Conservation (phyloP, 1,140 invertebrate genomes). For the Drosophila micromelanica region DNA sequence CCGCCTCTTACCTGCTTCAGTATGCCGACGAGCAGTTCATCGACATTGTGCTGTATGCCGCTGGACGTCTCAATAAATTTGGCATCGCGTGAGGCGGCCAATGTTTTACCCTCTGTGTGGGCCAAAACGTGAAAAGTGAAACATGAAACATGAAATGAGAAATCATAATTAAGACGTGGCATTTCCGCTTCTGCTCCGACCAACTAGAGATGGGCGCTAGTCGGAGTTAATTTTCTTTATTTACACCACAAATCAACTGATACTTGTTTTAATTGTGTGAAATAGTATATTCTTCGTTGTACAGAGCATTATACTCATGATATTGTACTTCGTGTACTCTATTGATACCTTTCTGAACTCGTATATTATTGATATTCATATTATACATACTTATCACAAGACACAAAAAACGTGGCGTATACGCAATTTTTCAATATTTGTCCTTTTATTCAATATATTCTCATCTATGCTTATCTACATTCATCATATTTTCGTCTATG, state of each 20-base stretch:
- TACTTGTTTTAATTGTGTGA: too few relatives aligned
- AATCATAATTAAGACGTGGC: conserved; percentile 64
- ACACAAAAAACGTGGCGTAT: too few relatives aligned
- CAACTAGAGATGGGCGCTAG: not conserved
- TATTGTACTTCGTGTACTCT: too few relatives aligned
- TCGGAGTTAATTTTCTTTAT: not conserved
- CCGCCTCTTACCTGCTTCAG: conserved; percentile 88
- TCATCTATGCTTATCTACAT: not conserved
- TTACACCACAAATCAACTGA: not conserved
- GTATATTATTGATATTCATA: too few relatives aligned
- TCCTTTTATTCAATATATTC: not conserved
- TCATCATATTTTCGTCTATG: too few relatives aligned
- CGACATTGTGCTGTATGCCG: conserved; percentile 96
- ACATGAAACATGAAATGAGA: conserved; percentile 20
- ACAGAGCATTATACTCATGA: too few relatives aligned
- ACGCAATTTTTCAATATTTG: not conserved
- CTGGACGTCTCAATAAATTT: conserved; percentile 97
- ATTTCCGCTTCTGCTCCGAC: conserved; percentile 4
- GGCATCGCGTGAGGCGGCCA: conserved; percentile 93
- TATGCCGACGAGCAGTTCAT: conserved; percentile 94
- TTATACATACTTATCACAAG: too few relatives aligned
- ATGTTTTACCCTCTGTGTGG: conserved; percentile 91
- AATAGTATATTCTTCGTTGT: too few relatives aligned
- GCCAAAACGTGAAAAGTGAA: conserved; percentile 31
- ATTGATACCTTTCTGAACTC: too few relatives aligned